Conservation (phyloP, 2,113 vertebrate genomes). For the Marcusenius ussheri region DNA sequence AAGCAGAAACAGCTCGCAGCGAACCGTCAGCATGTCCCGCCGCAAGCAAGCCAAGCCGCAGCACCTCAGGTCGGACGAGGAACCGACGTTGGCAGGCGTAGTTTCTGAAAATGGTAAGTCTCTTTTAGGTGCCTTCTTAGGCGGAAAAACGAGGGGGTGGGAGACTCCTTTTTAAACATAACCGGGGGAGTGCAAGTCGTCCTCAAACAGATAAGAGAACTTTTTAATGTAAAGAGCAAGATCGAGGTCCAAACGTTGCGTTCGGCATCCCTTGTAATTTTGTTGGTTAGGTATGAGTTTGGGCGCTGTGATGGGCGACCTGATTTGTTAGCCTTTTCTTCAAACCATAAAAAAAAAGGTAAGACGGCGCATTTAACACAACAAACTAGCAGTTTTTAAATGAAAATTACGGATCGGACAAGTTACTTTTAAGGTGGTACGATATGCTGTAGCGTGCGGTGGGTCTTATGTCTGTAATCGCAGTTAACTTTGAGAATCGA, state of each 20-base stretch:
- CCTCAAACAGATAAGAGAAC: conserved; percentile 17
- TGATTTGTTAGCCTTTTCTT: background rate
- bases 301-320: background rate
- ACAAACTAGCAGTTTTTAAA: background rate
- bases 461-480: background rate
- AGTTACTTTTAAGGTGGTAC: background rate
- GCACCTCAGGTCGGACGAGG: conserved; percentile 92
- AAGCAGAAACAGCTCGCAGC: conserved; percentile 71
- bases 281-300: conserved; percentile 16
- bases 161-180: conserved; percentile 8
- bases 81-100: conserved; percentile 78
- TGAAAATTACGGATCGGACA: background rate
- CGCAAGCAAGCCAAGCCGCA: conserved; percentile 99
- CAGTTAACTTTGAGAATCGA: background rate
- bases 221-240: conserved; percentile 9
- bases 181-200: conserved; percentile 12
- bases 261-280: conserved; percentile 17
- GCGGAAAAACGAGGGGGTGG: conserved; percentile 10
- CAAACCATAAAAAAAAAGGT: background rate
- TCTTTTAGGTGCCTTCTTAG: conserved; percentile 23
- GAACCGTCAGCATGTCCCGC: conserved; percentile 88
- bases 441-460: background rate
- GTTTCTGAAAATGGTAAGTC: conserved; percentile 84
- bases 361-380: background rate
- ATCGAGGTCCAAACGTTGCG: conserved; percentile 4